Evolutionary conservation across 1,140 invertebrate genomes (phyloP).

Genomic region (Popillia japonica): DNA sequence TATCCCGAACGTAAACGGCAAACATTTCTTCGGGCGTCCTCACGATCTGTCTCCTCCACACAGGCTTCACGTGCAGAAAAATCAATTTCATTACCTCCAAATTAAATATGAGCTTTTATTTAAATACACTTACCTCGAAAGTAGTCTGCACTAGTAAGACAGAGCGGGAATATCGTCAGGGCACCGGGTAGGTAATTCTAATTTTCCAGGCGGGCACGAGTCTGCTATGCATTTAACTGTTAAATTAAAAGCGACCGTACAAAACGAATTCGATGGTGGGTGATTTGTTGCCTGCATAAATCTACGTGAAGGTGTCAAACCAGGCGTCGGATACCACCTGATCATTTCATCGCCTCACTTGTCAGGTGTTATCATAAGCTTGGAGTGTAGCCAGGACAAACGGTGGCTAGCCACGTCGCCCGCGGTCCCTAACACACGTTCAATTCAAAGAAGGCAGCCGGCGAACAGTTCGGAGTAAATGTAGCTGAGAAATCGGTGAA

Average conservation of each 20-base stretch:
- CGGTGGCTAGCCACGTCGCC: neutral
- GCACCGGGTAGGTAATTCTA: slow-evolving; percentile 23
- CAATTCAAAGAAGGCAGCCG: slow-evolving; percentile 50
- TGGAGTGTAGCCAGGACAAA: slow-evolving; percentile 22
- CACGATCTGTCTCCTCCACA: neutral
- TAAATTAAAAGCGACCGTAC: slow-evolving; percentile 30
- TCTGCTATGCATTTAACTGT: slow-evolving; percentile 19
- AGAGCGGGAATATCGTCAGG: too few species aligned
- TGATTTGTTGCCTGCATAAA: slow-evolving; percentile 35
- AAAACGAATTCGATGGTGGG: slow-evolving; percentile 32
- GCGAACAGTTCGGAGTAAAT: slow-evolving; percentile 59
- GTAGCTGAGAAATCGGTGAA: slow-evolving; percentile 61
- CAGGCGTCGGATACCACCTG: neutral
- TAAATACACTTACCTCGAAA: too few species aligned
- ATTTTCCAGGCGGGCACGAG: slow-evolving; percentile 1
- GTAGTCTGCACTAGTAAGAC: too few species aligned
- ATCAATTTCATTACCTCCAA: neutral
- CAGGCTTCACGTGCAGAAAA: neutral
- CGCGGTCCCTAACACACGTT: neutral
- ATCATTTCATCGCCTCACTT: slow-evolving; percentile 35
- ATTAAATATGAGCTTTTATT: too few species aligned
- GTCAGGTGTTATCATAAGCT: slow-evolving; percentile 42
- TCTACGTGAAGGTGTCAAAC: neutral
- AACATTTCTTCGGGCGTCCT: neutral
- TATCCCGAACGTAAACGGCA: neutral